Percentiles rank a stretch among this genome's conserved stretches.
Evolutionary conservation across 53 echinoderm and acorn worm genomes (phyloP).

Genomic region (Zoroaster sp.): DNA sequence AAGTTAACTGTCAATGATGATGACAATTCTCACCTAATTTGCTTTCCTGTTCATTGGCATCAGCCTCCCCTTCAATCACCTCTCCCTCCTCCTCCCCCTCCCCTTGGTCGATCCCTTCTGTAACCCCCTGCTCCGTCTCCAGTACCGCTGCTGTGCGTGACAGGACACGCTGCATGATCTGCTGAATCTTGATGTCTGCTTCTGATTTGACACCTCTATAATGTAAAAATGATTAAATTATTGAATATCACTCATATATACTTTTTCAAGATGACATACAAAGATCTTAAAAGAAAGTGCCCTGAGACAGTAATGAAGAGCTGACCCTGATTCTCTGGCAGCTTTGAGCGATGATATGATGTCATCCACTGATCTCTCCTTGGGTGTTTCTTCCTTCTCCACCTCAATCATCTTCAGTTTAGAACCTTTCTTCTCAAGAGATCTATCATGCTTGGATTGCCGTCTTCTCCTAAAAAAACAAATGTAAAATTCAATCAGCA

Average conservation of each 20-base stretch:
- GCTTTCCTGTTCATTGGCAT: conserved; percentile 39
- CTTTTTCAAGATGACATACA: too few relatives aligned
- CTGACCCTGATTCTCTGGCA: conserved; percentile 59
- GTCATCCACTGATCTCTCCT: conserved; percentile 97
- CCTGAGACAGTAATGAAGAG: too few relatives aligned
- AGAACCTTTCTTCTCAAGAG: conserved; percentile 42
- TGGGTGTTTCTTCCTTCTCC: conserved; percentile 48
- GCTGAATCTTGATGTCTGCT: conserved; percentile 94
- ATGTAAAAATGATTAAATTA: not conserved
- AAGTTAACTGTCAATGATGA: not conserved
- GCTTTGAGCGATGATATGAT: conserved; percentile 96
- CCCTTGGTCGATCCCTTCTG: conserved; percentile 26
- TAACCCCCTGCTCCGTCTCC: conserved; percentile 51
- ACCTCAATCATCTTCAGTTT: conserved; percentile 44
- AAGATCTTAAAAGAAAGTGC: too few relatives aligned
- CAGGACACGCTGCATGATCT: conserved; percentile 96
- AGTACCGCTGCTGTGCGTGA: conserved; percentile 71
- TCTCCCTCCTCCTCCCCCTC: conserved; percentile 34
- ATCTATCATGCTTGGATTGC: conserved; percentile 46
- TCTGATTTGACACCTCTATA: conserved; percentile 74
- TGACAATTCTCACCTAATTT: not conserved
- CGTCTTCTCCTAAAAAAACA: conserved; percentile 36
- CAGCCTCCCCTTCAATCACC: conserved; percentile 37
- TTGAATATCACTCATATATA: too few relatives aligned
- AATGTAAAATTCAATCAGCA: not conserved